Conservation (phyloP, 2,797 vertebrate genomes). For the Rhynchonycteris naso region DNA sequence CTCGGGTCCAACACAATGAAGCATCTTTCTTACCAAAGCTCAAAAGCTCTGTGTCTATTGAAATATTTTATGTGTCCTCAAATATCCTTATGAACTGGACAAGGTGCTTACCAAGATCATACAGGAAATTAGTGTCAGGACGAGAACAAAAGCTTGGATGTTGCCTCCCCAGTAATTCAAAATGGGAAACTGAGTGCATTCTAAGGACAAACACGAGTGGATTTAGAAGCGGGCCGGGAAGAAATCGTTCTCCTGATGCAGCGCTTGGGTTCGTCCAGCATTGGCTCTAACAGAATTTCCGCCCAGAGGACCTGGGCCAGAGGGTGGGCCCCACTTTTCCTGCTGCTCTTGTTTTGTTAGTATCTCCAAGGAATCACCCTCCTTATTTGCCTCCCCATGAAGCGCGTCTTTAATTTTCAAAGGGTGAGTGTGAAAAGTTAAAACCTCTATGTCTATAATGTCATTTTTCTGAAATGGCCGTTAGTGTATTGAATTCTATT, state of each 20-base stretch:
- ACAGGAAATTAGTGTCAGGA: neutral
- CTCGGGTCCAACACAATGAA: neutral
- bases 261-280: neutral
- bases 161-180: neutral
- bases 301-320: neutral
- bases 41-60: neutral
- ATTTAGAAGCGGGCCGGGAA: neutral
- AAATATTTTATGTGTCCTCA: neutral
- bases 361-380: neutral
- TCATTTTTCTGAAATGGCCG: conserved; percentile 60
- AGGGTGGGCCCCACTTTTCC: neutral
- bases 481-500: conserved; percentile 55
- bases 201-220: neutral
- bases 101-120: neutral
- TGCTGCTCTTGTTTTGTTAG: neutral
- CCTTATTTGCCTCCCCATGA: conserved; percentile 39
- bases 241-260: neutral
- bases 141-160: neutral
- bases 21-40: neutral
- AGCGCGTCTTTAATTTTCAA: conserved; percentile 64
- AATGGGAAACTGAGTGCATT: neutral
- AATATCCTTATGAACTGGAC: neutral
- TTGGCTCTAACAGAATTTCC: neutral
- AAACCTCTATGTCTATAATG: conserved; percentile 36
- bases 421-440: conserved; percentile 19